phyloP scores from a whole-genome alignment of 2,888 invertebrate species.

The Pycnomerus fuliginosus region DNA sequence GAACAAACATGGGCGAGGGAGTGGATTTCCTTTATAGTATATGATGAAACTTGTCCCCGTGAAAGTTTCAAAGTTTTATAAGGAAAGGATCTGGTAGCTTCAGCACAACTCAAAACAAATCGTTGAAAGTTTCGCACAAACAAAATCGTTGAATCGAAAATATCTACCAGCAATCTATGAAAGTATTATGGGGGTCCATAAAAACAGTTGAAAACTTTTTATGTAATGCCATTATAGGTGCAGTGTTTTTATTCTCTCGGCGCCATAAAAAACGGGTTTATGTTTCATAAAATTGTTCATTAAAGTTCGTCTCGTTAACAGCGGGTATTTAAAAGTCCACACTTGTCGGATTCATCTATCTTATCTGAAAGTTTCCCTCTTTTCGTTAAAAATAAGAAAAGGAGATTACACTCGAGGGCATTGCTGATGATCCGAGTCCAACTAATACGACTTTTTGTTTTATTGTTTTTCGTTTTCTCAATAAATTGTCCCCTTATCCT shows the following conservation, averaged over 20 bases:
- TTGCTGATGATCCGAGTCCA: conserved; percentile 33
- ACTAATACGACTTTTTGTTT: conserved; percentile 37
- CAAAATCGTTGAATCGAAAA: conserved; percentile 23
- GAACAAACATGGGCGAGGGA: too few species aligned
- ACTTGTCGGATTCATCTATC: conserved; percentile 34
- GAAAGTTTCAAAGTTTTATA: too few species aligned
- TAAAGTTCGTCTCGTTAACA: conserved; percentile 20
- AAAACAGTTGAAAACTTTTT: conserved; percentile 23
- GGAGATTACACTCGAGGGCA: conserved; percentile 33
- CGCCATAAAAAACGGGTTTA: conserved; percentile 3
- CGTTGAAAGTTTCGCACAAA: conserved; percentile 39
- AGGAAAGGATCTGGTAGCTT: conserved; percentile 12
- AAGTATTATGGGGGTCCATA: conserved; percentile 34
- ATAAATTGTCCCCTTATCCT: conserved; percentile 24
- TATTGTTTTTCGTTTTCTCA: conserved; percentile 33
- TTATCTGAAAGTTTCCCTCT: conserved; percentile 26
- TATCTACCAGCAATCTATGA: conserved; percentile 24
- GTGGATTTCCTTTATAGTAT: too few species aligned
- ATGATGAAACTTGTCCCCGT: too few species aligned
- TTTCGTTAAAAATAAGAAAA: conserved; percentile 26
- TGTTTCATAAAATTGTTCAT: conserved; percentile 14
- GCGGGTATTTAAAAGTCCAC: conserved; percentile 29
- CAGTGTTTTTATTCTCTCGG: conserved; percentile 2
- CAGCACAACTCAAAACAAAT: conserved; percentile 29
- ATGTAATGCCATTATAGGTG: conserved; percentile 22